phyloP scores from a whole-genome alignment of 2,888 invertebrate genomes.

The Leptogaster cylindrica region DNA sequence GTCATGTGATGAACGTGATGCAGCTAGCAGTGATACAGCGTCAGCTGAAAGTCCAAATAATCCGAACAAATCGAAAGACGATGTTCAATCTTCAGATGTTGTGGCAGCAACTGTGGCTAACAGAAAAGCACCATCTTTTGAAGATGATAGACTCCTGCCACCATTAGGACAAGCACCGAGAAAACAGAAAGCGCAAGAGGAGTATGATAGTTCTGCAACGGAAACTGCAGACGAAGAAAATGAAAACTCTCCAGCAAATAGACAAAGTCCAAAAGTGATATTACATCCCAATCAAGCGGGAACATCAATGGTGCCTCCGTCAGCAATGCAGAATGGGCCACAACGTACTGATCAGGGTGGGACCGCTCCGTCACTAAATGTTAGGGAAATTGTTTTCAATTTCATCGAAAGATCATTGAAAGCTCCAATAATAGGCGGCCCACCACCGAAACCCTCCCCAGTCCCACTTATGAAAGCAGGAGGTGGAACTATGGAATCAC shows the following conservation, averaged over 20 bases:
- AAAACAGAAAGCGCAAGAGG: slow-evolving; percentile 65
- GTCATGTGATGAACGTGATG: slow-evolving; percentile 77
- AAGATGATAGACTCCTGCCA: slow-evolving; percentile 59
- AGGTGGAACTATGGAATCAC: slow-evolving; percentile 41
- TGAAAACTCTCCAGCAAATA: slow-evolving; percentile 67
- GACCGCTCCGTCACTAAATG: slow-evolving; percentile 69
- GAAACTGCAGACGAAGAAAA: slow-evolving; percentile 89
- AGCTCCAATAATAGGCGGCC: slow-evolving; percentile 64
- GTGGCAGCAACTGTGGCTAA: slow-evolving; percentile 41
- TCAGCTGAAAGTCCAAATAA: slow-evolving; percentile 67
- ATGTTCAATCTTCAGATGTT: slow-evolving; percentile 55
- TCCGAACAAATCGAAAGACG: slow-evolving; percentile 53
- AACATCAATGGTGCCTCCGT: slow-evolving; percentile 43
- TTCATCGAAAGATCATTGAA: slow-evolving; percentile 83
- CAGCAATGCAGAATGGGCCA: slow-evolving; percentile 52
- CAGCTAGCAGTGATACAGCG: slow-evolving; percentile 72
- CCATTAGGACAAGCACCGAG: slow-evolving; percentile 61
- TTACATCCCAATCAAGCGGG: slow-evolving; percentile 53
- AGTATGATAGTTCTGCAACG: slow-evolving; percentile 77
- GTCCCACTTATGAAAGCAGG: slow-evolving; percentile 44
- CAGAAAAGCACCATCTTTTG: slow-evolving; percentile 48
- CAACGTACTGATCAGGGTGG: slow-evolving; percentile 37
- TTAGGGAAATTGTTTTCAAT: slow-evolving; percentile 81
- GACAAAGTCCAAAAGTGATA: slow-evolving; percentile 63
- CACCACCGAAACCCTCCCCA: slow-evolving; percentile 56